These are phyloP conservation scores for Chaenogobius annularis DNA, from an alignment of 2,113 vertebrate genomes.

Conservation along the genomic window DNA sequence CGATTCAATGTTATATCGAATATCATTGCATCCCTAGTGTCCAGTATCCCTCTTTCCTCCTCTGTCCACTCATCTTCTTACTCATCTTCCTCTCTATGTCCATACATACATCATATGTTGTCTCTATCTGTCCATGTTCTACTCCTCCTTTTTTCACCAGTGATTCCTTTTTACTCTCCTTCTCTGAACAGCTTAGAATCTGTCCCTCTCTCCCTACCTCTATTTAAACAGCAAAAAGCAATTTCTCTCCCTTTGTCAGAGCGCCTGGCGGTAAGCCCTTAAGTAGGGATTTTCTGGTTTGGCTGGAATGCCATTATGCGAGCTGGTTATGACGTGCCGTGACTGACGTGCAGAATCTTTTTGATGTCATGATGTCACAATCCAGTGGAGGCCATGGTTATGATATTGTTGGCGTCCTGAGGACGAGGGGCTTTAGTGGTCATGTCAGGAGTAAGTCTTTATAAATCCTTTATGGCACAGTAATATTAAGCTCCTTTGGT, in stretches of 20 bases:
- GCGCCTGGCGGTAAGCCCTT: conserved; percentile 70
- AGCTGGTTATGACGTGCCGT: conserved; percentile 69
- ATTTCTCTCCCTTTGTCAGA: conserved; percentile 79
- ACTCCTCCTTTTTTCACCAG: conserved; percentile 31
- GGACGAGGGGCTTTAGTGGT: conserved; percentile 71
- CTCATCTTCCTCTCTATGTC: conserved; percentile 49
- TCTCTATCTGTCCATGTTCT: conserved; percentile 51
- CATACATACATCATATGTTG: conserved; percentile 28
- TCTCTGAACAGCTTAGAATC: conserved; percentile 61
- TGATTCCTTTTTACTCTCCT: conserved; percentile 16
- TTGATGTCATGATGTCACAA: conserved; percentile 77
- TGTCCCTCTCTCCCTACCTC: conserved; percentile 52
- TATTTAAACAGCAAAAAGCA: conserved; percentile 78
- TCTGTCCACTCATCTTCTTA: conserved; percentile 32
- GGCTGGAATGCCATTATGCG: conserved; percentile 76
- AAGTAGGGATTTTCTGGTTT: conserved; percentile 80
- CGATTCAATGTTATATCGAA: no score
- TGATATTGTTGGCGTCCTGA: conserved; percentile 71
- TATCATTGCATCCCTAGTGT: background rate
- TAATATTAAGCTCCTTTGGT: conserved; percentile 76
- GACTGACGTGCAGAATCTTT: conserved; percentile 74
- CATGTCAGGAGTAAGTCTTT: conserved; percentile 77
- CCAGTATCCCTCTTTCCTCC: conserved; percentile 18
- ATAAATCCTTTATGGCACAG: conserved; percentile 75
- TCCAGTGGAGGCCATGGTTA: conserved; percentile 64